Conservation (phyloP, 2,888 invertebrate species). For the Parnassius mnemosyne region DNA sequence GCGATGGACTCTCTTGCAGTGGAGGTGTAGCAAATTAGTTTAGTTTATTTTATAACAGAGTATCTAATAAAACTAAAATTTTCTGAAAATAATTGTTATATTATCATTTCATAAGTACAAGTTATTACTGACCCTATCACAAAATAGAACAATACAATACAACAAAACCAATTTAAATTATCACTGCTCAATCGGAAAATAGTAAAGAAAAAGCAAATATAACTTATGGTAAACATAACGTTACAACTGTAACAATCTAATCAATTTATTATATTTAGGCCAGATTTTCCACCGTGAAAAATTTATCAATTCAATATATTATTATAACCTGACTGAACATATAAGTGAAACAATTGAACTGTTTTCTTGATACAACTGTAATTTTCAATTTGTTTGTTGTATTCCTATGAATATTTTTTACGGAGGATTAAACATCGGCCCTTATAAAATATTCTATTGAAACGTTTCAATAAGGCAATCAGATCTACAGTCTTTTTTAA, state of each 20-base stretch:
- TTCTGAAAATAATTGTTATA: slow-evolving; percentile 69
- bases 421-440: too few relatives aligned
- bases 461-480: slow-evolving; percentile 22
- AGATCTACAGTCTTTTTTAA: slow-evolving; percentile 21
- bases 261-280: too few relatives aligned
- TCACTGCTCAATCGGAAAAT: slow-evolving; percentile 35
- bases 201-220: slow-evolving; percentile 23
- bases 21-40: too few relatives aligned
- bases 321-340: too few relatives aligned
- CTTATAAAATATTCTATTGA: slow-evolving; percentile 8
- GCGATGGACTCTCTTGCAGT: too few relatives aligned
- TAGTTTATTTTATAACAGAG: too few relatives aligned
- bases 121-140: slow-evolving; percentile 52
- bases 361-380: too few relatives aligned
- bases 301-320: too few relatives aligned
- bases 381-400: too few relatives aligned
- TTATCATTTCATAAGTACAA: slow-evolving; percentile 70
- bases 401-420: too few relatives aligned
- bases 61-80: slow-evolving; percentile 36
- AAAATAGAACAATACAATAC: slow-evolving; percentile 58
- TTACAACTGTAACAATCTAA: slow-evolving; percentile 21
- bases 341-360: too few relatives aligned
- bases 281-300: too few relatives aligned
- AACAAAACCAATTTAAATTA: slow-evolving; percentile 48
- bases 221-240: slow-evolving; percentile 22